phyloP scores from a whole-genome alignment of 2,797 vertebrate species.

The Cichlasoma orientale region DNA sequence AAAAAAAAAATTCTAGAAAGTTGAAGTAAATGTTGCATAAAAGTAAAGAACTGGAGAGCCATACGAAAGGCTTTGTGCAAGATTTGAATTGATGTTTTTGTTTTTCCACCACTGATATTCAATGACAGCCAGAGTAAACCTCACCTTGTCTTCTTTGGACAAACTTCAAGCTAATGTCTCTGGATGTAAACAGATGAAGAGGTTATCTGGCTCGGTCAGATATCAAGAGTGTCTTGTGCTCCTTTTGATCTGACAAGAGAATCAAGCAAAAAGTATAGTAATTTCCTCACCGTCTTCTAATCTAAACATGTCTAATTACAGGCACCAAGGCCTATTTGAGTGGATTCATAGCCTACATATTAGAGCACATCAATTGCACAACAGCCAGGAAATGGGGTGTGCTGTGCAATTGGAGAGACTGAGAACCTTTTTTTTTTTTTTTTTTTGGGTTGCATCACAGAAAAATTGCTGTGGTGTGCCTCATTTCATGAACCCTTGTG shows the following conservation, averaged over 20 bases:
- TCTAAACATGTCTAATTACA: conserved; percentile 82
- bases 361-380: conserved; percentile 63
- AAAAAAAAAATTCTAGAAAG: not conserved
- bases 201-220: conserved; percentile 50
- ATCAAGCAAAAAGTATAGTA: conserved; percentile 71
- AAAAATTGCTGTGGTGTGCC: conserved; percentile 48
- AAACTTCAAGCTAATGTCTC: conserved; percentile 26
- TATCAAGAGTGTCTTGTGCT: conserved; percentile 59
- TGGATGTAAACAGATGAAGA: conserved; percentile 53
- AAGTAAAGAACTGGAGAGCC: not conserved
- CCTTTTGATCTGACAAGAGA: conserved; percentile 80
- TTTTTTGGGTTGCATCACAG: conserved; percentile 63
- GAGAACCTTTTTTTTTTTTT: conserved; percentile 25
- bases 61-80: not conserved
- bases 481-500: conserved; percentile 69
- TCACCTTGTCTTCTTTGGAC: conserved; percentile 16
- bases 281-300: conserved; percentile 77
- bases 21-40: not conserved
- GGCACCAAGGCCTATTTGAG: conserved; percentile 71
- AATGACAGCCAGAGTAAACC: conserved; percentile 2
- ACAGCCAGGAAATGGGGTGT: conserved; percentile 64
- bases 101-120: conserved; percentile 25
- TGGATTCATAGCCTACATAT: conserved; percentile 71
- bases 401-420: conserved; percentile 41
- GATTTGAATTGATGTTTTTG: not conserved